Base-by-base conservation (phyloP, 1,140 invertebrate genomes). In the Drosophila ananassae region DNA sequence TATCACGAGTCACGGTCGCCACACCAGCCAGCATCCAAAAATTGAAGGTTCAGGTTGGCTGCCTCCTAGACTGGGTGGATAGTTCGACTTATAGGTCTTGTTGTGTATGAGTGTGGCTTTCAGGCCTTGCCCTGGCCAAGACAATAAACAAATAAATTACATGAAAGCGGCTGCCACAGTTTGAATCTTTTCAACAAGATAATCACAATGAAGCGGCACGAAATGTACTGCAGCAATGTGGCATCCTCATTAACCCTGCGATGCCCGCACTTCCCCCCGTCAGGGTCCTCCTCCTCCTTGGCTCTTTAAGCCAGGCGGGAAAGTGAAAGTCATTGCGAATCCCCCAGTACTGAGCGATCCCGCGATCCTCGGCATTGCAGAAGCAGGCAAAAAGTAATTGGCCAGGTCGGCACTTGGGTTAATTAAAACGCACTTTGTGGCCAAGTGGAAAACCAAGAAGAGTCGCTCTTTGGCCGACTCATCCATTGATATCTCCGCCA, bases 61-160 rank as follows among this genome's bases (percentile, higher is more conserved):
- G 71, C 66, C 67, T 78, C 69, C 78, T 66, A 63, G 78, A 47
- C 60, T 79, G 62, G 76, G 59, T 77, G 55, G 50, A 44, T 46
- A 22, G 22, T 25, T 66, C 60, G 60, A 58, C 28, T 21, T 28
- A 4, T 28, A 28, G 25, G 25, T 28, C 25, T 28, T 32, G 34
- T 53, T 30, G 51, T 53, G 13, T 25, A 22, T 17, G 51, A 37
- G 55, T 50, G 56, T 44, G 39, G 32, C 17, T 73, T 28, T 56
- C n/a, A 44, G 72, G 71, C 71, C 47, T 56, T 73, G 69, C 71
- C 60, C 53, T 75, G 71, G 56, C 64, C 60, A 83, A 87, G 75
- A 87, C 83, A 87, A 87, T 87, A 87, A 89, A 87, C 83, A 87
- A 87, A 87, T 87, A 87, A 87, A 87, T 87, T 87, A 87, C 83